Base-by-base conservation (phyloP, 2,888 invertebrate genomes). In the Copidosoma aretas region DNA sequence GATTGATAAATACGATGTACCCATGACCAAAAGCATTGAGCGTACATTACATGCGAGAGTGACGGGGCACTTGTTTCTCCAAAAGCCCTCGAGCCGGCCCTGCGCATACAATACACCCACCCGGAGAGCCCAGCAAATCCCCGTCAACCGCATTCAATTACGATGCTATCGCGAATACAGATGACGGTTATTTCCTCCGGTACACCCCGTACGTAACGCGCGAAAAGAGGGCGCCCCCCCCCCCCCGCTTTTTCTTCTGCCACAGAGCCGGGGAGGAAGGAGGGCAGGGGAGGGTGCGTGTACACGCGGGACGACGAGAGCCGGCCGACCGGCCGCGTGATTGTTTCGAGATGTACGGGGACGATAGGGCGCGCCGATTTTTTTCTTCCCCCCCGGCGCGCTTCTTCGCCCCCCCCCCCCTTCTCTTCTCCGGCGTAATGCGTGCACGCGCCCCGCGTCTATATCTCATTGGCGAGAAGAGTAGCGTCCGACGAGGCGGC, bases 131-230 rank as follows among this genome's bases (percentile, higher is more conserved):
- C 75, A 77, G 80, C 82, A 82, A 82, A 83, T 82, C 81, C 83
- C 83, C 82, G 83, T 84, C 83, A 83, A 82, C 84, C 83, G 81
- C 84, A 83, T 83, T 84, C 83, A 84, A 84, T 84, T 83, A 84
- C 83, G 83, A 84, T 84, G 82, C 82, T 83, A 84, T 83, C 84
- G 82, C 82, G 83, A 82, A 83, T 84, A 84, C 82, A 83, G 83
- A 84, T 83, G 84, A 84, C 84, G 83, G 84, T 83, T 84, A 84
- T 83, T 84, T 84, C 83, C 84, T 84, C 82, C 81, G 82, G 83
- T 82, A 84, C 82, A 84, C 83, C 83, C 84, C 82, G 82, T 82
- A 82, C 79, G 80, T 82, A 82, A 81, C 79, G 43, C 14, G 43
- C 54, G 32, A 25, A 54, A 24, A 53, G 53, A 53, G 54, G 12